phyloP scores from a whole-genome alignment of 2,797 vertebrate species.

The Perdix hodgsoniae region DNA sequence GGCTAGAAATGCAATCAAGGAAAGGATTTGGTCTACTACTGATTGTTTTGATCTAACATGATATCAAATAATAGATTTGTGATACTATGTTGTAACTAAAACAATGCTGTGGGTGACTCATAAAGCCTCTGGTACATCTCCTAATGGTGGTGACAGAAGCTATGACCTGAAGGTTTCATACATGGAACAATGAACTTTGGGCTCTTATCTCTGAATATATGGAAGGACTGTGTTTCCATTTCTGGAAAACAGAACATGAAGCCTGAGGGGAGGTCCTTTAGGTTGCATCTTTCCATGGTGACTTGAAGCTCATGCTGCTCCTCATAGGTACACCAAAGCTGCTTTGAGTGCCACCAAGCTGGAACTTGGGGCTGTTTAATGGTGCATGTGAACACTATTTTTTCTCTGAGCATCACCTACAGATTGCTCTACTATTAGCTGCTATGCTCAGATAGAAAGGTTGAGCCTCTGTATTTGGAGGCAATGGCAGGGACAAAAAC shows the following conservation, averaged over 20 bases:
- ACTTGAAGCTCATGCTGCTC: background rate
- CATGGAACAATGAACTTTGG: background rate
- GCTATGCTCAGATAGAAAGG: background rate
- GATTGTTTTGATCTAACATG: background rate
- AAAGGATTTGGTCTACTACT: background rate
- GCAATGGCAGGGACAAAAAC: background rate
- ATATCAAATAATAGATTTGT: background rate
- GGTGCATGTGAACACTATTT: background rate
- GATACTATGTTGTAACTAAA: background rate
- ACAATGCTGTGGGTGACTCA: background rate
- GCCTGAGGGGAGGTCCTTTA: background rate
- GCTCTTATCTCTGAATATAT: background rate
- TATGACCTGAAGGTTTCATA: background rate
- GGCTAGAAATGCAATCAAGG: background rate
- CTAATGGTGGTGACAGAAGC: background rate
- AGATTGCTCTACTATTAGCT: background rate
- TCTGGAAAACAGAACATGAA: background rate
- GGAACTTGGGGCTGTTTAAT: background rate
- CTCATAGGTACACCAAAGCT: background rate
- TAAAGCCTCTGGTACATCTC: background rate
- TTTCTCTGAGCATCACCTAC: background rate
- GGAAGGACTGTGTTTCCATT: background rate
- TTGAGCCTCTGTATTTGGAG: background rate
- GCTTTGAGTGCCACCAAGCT: background rate
- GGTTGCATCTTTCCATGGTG: fast-evolving